Base-by-base conservation (phyloP, 1,140 invertebrate species). In the Drosophila athabasca region DNA sequence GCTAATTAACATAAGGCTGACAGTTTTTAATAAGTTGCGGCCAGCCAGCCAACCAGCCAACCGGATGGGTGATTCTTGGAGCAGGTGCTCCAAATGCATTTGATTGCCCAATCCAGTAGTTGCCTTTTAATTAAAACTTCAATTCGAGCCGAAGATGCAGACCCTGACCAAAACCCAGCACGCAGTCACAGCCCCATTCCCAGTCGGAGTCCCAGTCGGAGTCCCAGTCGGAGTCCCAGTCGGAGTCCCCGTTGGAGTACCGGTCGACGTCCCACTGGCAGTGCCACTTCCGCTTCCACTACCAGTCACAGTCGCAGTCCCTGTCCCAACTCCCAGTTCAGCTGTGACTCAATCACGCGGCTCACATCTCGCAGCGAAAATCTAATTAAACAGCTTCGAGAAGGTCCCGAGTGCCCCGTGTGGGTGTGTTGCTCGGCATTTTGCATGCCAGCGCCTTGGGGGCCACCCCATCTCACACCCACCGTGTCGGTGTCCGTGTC, bases 41-140 rank as follows among this genome's bases (percentile, higher is more conserved):
- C 31, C 31, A 35, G 9, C 1, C 3, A 13, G 35, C 9, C 35
- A 39, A 1, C 3, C 35, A 39, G 35, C 9, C 35, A 31, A 3
- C 8, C 41, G 22, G 22, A 29, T 41, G 45, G 48, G 35, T 19
- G 31, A 6, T 45, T 41, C 13, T 17, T 39, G 39, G 19, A 65
- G 58, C 67, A 84, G 80, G 62, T 84, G 80, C 52, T 52, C 41
- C 49, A 57, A 84, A 84, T 79, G 76, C 66, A 78, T 62, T 74
- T 53, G 74, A 62, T 67, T 64, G 79, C 41, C 58, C 55, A 55
- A 52, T 79, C 44, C 52, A 46, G 51, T 68, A 76, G 72, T 65
- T 84, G 76, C 67, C 61, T 79, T 77, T 79, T 84, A 84, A 80
- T 84, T 85, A 84, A 84, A 85, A 84, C 80, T 84, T 76, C 64